Conservation (phyloP, 2,113 vertebrate genomes). For the Callocephalon fimbriatum region DNA sequence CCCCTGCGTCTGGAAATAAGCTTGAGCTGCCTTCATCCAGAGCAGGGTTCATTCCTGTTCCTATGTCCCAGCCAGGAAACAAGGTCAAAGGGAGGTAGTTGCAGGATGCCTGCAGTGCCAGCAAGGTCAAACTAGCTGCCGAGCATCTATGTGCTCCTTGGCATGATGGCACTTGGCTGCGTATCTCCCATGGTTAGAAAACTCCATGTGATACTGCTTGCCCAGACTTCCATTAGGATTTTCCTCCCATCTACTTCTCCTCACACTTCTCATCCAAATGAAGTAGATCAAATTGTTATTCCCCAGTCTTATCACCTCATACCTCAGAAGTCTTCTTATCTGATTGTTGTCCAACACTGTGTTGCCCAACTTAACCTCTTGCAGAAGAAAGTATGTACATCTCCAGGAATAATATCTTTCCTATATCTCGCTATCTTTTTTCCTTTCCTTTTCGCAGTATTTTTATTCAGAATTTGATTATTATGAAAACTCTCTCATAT, state of each 20-base stretch:
- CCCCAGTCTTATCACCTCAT: background rate
- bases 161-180: background rate
- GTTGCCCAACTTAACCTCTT: background rate
- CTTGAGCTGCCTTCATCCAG: background rate
- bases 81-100: background rate
- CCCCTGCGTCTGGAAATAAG: background rate
- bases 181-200: background rate
- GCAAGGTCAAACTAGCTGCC: background rate
- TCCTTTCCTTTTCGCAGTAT: background rate
- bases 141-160: background rate
- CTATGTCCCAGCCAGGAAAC: rapidly evolving
- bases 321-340: background rate
- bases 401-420: background rate
- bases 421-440: background rate
- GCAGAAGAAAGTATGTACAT: background rate
- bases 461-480: background rate
- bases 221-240: background rate
- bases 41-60: background rate
- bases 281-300: background rate
- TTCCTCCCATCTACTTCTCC: background rate
- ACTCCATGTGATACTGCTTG: background rate
- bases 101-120: background rate
- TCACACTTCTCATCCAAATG: background rate
- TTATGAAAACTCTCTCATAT: background rate
- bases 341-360: background rate